Conservation (phyloP, 2,888 invertebrate genomes). For the Acanthopleura granulata region DNA sequence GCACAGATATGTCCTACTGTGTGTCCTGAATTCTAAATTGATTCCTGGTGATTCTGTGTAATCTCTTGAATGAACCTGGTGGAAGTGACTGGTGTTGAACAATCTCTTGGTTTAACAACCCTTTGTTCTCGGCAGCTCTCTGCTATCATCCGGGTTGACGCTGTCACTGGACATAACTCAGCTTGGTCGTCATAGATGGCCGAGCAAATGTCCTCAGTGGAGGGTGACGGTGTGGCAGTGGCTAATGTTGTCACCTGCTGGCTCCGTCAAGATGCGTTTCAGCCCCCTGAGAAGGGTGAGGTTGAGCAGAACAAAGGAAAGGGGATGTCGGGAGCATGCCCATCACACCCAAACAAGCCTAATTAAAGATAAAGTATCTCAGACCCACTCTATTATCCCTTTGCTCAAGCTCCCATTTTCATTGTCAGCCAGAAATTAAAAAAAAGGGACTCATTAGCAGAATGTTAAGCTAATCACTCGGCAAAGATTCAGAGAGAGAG, state of each 20-base stretch:
- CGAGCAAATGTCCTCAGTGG: conserved; percentile 3
- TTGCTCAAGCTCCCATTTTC: conserved; percentile 5
- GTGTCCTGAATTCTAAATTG: no score
- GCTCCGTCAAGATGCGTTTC: neutral
- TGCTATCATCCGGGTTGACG: no score
- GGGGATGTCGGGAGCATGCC: neutral
- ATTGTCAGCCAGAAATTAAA: neutral
- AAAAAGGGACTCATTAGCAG: neutral
- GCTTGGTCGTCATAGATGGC: neutral
- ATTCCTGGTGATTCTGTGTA: no score
- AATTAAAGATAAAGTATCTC: conserved; percentile 4
- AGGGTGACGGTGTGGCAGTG: neutral
- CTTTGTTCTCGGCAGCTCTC: neutral
- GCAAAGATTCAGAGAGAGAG: no score
- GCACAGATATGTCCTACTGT: no score
- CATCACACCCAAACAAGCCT: conserved; percentile 1
- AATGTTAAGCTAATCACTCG: neutral
- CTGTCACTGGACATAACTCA: no score
- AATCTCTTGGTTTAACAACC: neutral
- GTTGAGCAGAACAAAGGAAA: neutral
- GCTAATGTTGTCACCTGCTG: neutral
- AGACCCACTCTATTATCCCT: conserved; percentile 1
- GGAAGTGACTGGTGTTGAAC: no score
- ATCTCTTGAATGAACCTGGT: no score
- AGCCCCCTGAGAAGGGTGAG: neutral